Evolutionary conservation across 23 tunicate genomes (phyloP), one percentile per base, ranked within the genome.

Genomic region (Ascidia mentula): DNA sequence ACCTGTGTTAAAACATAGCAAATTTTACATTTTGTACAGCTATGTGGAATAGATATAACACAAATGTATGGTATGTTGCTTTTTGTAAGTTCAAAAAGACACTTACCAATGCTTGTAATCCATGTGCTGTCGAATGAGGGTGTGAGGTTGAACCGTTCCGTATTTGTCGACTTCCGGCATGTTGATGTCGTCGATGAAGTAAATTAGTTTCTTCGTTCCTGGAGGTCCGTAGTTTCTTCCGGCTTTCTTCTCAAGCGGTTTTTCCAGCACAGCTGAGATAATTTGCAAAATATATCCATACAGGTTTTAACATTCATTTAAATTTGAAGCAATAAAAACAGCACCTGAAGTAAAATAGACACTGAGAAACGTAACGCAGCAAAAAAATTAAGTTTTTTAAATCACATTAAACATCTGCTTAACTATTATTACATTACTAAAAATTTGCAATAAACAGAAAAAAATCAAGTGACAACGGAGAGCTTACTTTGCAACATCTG

Each of bases 161-260:
- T 95, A 95, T 46, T 82, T 85, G 77, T 95, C 98, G 5, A 95
- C 98, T 75, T 95, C 98, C 37, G 98, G 98, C 98, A 95, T 95
- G 82, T 95, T 95, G 85, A 95, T 95, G 74, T 95, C 98, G 46
- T 95, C 98, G 69, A 95, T 95, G 78, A 95, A 95, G 82, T 95
- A 95, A 34, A 95, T 86, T 75, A 95, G 88, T 31, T 72, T 75
- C 65, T 89, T 89, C 20, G 98, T 89, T 1, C 98, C 98, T 1
- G 98, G 98, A 35, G 98, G 98, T 6, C 98, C 98, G 82, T 89
- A 95, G 79, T 95, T 95, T 53, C 98, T 77, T 0, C 98, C 98
- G 38, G 98, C 98, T 77, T 95, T 95, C 75, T 95, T 95, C 82
- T 95, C 98, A 34, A 95, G 88, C 18, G 98, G 98, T 76, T 95